Conservation (phyloP, 2,888 invertebrate species). For the Lasioglossum zephyrum region DNA sequence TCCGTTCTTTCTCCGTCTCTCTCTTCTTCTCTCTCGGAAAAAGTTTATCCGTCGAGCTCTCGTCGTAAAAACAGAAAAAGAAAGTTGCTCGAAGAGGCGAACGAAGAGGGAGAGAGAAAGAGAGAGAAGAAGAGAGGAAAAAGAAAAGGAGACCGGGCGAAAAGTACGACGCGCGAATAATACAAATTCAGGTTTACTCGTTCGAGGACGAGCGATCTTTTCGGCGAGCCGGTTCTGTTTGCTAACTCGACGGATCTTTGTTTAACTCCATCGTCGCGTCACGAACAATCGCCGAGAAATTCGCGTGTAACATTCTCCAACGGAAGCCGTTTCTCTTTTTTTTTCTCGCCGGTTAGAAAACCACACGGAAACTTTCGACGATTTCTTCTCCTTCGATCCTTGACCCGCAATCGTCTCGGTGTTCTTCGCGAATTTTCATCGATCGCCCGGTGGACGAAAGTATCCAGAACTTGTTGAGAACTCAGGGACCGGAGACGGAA, state of each 20-base stretch:
- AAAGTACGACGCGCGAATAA: slow-evolving; percentile 47
- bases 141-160: slow-evolving; percentile 16
- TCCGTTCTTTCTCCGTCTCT: neutral
- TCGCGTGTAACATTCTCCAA: neutral
- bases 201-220: slow-evolving; percentile 26
- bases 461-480: neutral
- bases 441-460: neutral
- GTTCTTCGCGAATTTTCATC: neutral
- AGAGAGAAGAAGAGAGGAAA: neutral
- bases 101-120: neutral
- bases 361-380: neutral
- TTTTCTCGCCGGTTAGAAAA: slow-evolving; percentile 1
- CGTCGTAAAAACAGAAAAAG: slow-evolving; percentile 13
- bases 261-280: slow-evolving; percentile 27
- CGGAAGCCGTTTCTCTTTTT: neutral
- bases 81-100: slow-evolving; percentile 27
- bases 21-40: slow-evolving; percentile 11
- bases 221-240: slow-evolving; percentile 23
- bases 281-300: neutral
- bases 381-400: neutral
- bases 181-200: slow-evolving; percentile 41
- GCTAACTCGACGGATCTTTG: slow-evolving; percentile 38
- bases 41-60: slow-evolving; percentile 34
- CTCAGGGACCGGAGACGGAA: slow-evolving; percentile 19
- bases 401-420: neutral